phyloP scores from a whole-genome alignment of 2,888 invertebrate genomes.

The Clitarchus hookeri region DNA sequence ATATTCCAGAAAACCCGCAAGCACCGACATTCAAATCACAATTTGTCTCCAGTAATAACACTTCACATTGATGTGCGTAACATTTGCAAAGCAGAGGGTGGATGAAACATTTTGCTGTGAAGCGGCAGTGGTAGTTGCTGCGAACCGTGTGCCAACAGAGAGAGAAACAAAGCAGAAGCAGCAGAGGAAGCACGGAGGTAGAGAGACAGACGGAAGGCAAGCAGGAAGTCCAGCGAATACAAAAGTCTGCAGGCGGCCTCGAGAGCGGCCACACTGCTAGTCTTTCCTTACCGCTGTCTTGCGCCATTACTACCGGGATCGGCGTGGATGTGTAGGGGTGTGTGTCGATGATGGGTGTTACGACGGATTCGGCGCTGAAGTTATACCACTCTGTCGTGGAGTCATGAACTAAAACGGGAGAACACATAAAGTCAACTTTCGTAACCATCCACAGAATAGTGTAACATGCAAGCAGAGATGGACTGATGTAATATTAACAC shows the following conservation, averaged over 20 bases:
- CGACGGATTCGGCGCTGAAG: background rate
- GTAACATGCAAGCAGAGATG: too few relatives aligned
- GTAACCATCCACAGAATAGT: too few relatives aligned
- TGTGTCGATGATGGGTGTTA: background rate
- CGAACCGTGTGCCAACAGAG: background rate
- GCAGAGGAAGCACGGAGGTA: background rate
- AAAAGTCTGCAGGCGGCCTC: too few relatives aligned
- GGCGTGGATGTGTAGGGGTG: background rate
- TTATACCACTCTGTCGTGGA: constrained; percentile 1
- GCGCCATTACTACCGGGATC: background rate
- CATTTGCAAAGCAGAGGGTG: constrained; percentile 4
- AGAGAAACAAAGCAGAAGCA: background rate
- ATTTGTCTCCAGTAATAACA: background rate
- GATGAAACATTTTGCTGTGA: background rate
- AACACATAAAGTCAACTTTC: too few relatives aligned
- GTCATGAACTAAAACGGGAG: background rate
- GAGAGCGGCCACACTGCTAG: too few relatives aligned
- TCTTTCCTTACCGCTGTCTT: background rate
- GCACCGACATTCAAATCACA: too few relatives aligned
- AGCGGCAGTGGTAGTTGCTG: background rate
- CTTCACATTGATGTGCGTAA: background rate
- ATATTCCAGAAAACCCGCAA: too few relatives aligned
- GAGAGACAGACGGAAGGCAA: background rate
- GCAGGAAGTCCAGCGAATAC: background rate
- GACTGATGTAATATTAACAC: too few relatives aligned